Evolutionary conservation across 2,113 vertebrate genomes (phyloP).

Genomic region (Pangasianodon hypophthalmus): DNA sequence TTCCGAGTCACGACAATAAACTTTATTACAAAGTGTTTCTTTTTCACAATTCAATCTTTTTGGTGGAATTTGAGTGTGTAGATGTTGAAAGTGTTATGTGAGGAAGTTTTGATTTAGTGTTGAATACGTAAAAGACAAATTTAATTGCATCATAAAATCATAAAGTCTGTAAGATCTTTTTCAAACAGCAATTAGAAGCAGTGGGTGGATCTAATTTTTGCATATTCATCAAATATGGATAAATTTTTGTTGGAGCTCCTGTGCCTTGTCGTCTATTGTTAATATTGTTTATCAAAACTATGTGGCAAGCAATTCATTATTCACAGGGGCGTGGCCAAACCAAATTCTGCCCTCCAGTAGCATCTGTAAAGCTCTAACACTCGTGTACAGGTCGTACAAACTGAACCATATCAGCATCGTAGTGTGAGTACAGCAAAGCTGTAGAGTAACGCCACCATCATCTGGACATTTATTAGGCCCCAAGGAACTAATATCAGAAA

Average conservation of each 20-base stretch:
- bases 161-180: not conserved
- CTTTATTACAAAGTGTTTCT: no score
- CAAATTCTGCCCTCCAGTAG: not conserved
- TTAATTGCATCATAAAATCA: not conserved
- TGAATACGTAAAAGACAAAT: not conserved
- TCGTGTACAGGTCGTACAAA: not conserved
- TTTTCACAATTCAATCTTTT: no score
- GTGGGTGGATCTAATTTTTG: not conserved
- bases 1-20: no score
- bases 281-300: not conserved
- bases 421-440: no score
- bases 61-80: not conserved
- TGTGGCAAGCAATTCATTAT: not conserved
- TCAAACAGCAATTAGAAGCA: not conserved
- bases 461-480: no score
- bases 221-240: not conserved
- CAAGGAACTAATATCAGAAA: no score
- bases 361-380: not conserved
- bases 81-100: not conserved
- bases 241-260: not conserved
- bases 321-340: not conserved
- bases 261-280: not conserved
- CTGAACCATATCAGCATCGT: not conserved
- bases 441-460: no score
- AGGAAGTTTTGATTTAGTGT: not conserved